A percentile compares a stretch with the other conserved stretches of the same genome.
These are phyloP conservation scores for Spilogale gracilis DNA, from an alignment of 2,113 vertebrate species.

Conservation along the genomic window DNA sequence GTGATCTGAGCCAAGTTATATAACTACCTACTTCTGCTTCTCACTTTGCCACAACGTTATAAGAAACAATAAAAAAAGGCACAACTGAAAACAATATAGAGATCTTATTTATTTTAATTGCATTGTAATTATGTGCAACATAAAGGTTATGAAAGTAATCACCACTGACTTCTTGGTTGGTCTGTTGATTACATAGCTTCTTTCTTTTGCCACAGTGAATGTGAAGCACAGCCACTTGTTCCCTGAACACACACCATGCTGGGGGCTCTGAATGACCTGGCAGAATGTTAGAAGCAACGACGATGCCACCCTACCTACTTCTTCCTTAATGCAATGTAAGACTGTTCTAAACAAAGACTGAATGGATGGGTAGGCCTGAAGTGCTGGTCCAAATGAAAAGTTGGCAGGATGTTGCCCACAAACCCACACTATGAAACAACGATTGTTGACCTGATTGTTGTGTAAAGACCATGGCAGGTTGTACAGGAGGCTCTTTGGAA, in stretches of 20 bases:
- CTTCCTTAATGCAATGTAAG: not conserved
- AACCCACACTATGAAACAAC: not conserved
- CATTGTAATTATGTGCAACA: not conserved
- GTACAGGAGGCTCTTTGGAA: not conserved
- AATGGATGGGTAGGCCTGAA: slow-evolving; percentile 25
- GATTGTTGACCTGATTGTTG: not conserved
- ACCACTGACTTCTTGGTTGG: not conserved
- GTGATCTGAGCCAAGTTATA: not conserved
- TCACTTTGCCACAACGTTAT: slow-evolving; percentile 8
- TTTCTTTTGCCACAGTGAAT: not conserved
- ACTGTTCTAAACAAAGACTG: slow-evolving; percentile 47
- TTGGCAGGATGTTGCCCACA: not conserved
- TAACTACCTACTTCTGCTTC: not conserved
- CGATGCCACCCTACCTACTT: not conserved
- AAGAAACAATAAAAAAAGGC: not conserved
- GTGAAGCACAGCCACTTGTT: not conserved
- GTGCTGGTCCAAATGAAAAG: not conserved
- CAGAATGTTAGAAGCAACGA: not conserved
- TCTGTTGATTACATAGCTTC: not conserved
- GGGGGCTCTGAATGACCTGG: not conserved
- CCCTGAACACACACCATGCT: not conserved
- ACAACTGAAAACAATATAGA: not conserved
- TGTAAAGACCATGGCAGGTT: not conserved
- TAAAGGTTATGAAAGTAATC: not conserved
- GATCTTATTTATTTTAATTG: not conserved